Conservation (phyloP, 2,888 invertebrate genomes). For the Cheilosia variabilis region DNA sequence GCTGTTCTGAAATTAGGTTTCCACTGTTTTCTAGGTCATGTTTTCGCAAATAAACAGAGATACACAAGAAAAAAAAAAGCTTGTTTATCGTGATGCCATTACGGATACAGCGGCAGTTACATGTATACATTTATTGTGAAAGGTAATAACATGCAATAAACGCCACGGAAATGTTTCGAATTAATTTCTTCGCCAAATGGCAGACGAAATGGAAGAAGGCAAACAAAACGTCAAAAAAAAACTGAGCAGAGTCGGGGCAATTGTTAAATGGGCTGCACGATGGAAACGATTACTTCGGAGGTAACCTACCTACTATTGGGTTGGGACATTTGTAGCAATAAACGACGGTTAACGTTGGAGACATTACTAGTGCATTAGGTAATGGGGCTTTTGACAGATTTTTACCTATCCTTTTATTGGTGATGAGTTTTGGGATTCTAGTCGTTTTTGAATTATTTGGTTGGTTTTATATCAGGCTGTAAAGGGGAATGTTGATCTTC, state of each 20-base stretch:
- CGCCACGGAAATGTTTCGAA: slow-evolving; percentile 62
- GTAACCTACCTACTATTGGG: not conserved
- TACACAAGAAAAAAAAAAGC: slow-evolving; percentile 4
- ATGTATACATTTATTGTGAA: slow-evolving; percentile 56
- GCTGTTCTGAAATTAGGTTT: slow-evolving; percentile 48
- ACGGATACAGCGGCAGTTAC: slow-evolving; percentile 16
- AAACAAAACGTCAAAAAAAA: slow-evolving; percentile 3
- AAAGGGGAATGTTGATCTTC: not conserved
- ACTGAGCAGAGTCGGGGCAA: not conserved
- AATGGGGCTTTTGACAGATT: slow-evolving; percentile 3
- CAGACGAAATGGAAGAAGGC: slow-evolving; percentile 2
- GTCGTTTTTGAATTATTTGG: not conserved
- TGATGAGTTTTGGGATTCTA: not conserved
- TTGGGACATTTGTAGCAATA: slow-evolving; percentile 7
- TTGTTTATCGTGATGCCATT: slow-evolving; percentile 55
- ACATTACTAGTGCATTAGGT: slow-evolving; percentile 2
- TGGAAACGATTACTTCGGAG: slow-evolving; percentile 14
- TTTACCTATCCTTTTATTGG: not conserved
- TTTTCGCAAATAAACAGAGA: slow-evolving; percentile 46
- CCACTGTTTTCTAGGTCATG: slow-evolving; percentile 53
- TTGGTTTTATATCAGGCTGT: not conserved
- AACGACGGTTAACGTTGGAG: slow-evolving; percentile 5
- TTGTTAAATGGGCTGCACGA: slow-evolving; percentile 19
- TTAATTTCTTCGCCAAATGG: slow-evolving; percentile 47
- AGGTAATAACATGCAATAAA: slow-evolving; percentile 59